Evolutionary conservation across 30 jellyfish, hydroid and myxozoan genomes (phyloP), one percentile per base, ranked within the genome.

Genomic region (Chrysaora quinquecirrha): DNA sequence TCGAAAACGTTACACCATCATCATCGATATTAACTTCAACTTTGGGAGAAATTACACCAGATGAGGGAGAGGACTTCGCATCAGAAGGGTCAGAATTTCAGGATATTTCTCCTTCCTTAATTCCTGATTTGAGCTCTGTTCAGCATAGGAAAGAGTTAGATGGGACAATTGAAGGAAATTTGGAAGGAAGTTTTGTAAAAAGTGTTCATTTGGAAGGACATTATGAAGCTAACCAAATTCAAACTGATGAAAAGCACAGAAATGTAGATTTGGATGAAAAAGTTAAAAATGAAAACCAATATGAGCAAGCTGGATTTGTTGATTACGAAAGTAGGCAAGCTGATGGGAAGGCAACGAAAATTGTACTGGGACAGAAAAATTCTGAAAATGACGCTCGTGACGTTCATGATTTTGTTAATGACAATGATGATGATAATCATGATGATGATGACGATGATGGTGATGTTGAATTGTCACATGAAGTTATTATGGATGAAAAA

Each of bases 1-100:
- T 80, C 48, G 90, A 67, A 7, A 80, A 64, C n/a, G 76, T 80
- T 34, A 80, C 90, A 52, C 90, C 90, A 1, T 65, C 83, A 29
- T 66, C 90, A 0, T 80, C 90, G 16, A 30, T 80, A 0, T 72
- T 80, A n/a, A 80, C 83, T 29, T 67, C 90, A 34, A 46, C 65
- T 10, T 49, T 80, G 70, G 90, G 30, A 19, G 90, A 80, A 0
- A 48, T 80, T 1, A 28, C 90, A 52, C 6, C 12, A 4, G 68
- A 52, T 52, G 54, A 38, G 14, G 54, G 14, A 3, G 11, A 38
- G 11, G 54, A 38, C 54, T 38, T 14, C 14, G 14, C 14, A 3
- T 6, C 6, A n/a, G 78, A 78, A 29, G 78, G n/a, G 30, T 50
- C 75, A 31, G 86, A 75, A 48, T 78, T 78, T 30, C 54, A 6